These are phyloP conservation scores for Aphodius granarius DNA, from an alignment of 2,888 invertebrate genomes.

Conservation along the genomic window DNA sequence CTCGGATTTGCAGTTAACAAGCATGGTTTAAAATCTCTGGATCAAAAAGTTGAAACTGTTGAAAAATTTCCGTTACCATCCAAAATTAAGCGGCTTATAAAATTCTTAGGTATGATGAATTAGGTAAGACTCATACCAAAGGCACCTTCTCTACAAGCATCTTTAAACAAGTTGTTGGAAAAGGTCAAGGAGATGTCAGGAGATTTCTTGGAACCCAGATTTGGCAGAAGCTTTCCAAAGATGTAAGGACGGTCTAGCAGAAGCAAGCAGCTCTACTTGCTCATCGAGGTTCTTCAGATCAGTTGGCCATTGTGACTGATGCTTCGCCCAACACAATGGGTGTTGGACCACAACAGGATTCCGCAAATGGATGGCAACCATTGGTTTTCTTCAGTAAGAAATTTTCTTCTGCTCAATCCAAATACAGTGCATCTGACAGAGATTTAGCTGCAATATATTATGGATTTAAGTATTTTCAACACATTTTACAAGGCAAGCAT, in stretches of 20 bases:
- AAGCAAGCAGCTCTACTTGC: conserved; percentile 29
- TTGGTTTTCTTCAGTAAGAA: conserved; percentile 13
- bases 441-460: conserved; percentile 48
- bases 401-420: conserved; percentile 29
- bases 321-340: conserved; percentile 2
- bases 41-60: not conserved
- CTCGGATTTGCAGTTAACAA: conserved; percentile 38
- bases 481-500: conserved; percentile 45
- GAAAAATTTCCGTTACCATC: conserved; percentile 32
- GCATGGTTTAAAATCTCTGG: conserved; percentile 23
- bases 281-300: conserved; percentile 16
- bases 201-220: not conserved
- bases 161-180: conserved; percentile 39
- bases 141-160: conserved; percentile 44
- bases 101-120: conserved; percentile 46
- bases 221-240: not conserved
- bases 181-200: not conserved
- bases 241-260: conserved; percentile 23
- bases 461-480: conserved; percentile 44
- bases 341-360: not conserved
- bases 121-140: conserved; percentile 45
- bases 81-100: conserved; percentile 39
- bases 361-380: conserved; percentile 1
- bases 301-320: not conserved
- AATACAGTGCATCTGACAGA: conserved; percentile 49